Percentiles rank a stretch among this genome's conserved stretches.
These are phyloP conservation scores for Chrysopa pallens DNA, from an alignment of 1,140 invertebrate species.

Conservation along the genomic window DNA sequence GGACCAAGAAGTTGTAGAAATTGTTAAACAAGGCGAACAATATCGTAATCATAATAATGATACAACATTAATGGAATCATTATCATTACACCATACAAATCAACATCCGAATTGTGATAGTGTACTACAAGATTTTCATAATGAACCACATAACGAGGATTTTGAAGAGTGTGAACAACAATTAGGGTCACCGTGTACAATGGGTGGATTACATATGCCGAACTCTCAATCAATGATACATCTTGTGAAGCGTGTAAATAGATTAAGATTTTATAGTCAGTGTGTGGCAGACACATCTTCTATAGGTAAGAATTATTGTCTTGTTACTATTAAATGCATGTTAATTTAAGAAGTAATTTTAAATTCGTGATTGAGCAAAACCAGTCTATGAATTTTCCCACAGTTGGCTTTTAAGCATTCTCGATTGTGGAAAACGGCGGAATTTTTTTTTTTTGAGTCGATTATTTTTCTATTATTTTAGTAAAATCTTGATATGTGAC, in stretches of 20 bases:
- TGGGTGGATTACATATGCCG: slow-evolving; percentile 42
- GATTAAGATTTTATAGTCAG: slow-evolving; percentile 41
- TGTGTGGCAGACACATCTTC: slow-evolving; percentile 18
- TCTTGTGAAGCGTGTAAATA: slow-evolving; percentile 39
- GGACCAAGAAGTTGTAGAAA: slow-evolving; percentile 30
- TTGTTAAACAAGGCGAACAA: slow-evolving; percentile 11
- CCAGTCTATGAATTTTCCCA: neutral
- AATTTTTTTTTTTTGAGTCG: too few species aligned
- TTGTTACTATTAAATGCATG: neutral
- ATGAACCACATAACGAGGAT: slow-evolving; percentile 8
- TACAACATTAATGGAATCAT: slow-evolving; percentile 1
- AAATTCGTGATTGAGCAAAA: neutral
- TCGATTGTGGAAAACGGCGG: neutral
- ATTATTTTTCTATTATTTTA: too few species aligned
- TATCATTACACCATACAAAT: neutral
- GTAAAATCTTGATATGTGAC: too few species aligned
- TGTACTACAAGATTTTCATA: slow-evolving; percentile 5
- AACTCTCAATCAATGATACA: slow-evolving; percentile 34
- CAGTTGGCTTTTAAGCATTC: neutral
- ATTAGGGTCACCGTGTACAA: slow-evolving; percentile 26
- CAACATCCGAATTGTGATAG: slow-evolving; percentile 3
- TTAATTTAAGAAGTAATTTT: neutral
- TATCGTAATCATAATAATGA: neutral
- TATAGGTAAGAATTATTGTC: neutral
- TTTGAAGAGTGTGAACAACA: slow-evolving; percentile 26